A percentile compares a stretch with the other conserved stretches of the same genome.
These are phyloP conservation scores for Thalassaphorura encarpata DNA, from an alignment of 1,140 invertebrate genomes.

Conservation along the genomic window DNA sequence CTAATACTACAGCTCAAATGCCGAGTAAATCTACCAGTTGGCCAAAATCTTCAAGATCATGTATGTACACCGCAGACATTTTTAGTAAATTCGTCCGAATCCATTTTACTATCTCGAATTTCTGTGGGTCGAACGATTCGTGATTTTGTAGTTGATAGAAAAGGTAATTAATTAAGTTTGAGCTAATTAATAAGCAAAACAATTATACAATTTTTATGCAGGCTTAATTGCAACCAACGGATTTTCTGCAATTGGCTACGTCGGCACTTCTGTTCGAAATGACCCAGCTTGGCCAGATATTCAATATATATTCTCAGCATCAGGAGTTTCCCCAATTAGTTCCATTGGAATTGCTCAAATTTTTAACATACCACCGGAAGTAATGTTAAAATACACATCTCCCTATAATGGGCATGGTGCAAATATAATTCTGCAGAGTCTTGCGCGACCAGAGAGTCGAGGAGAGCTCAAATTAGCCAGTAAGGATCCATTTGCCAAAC, in stretches of 20 bases:
- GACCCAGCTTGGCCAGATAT: neutral
- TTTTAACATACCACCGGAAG: neutral
- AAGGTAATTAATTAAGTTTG: too few species aligned
- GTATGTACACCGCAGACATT: neutral
- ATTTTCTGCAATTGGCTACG: neutral
- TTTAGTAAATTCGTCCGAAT: neutral
- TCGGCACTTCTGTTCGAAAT: neutral
- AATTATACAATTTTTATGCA: neutral
- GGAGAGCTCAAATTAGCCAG: slow-evolving; percentile 48
- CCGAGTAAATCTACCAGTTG: neutral
- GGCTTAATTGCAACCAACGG: neutral
- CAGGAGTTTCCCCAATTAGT: neutral
- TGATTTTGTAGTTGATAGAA: too few species aligned
- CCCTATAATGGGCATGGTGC: neutral
- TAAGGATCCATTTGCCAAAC: neutral
- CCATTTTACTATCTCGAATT: neutral
- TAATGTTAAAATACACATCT: slow-evolving; percentile 21
- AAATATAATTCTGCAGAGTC: neutral
- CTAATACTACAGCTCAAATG: neutral
- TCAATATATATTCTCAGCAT: neutral
- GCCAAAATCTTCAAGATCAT: neutral
- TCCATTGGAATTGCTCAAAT: neutral
- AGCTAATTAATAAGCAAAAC: too few species aligned
- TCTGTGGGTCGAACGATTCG: neutral
- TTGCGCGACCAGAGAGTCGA: neutral